Evolutionary conservation across 2,797 vertebrate genomes (phyloP).

Genomic region (Sarcoramphus papa): DNA sequence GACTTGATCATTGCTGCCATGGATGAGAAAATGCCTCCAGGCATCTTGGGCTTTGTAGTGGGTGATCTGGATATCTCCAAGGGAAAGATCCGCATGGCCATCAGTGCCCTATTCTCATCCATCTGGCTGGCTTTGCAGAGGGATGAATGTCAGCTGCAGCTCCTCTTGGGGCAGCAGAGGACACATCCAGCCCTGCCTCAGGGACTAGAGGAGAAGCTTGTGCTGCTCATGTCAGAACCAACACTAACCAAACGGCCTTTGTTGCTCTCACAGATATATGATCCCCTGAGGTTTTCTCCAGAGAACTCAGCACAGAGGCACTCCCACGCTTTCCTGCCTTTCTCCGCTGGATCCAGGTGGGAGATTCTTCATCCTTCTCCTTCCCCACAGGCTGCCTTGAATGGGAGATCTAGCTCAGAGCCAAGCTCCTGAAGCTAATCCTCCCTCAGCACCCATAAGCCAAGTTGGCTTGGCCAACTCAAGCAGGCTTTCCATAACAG

Average conservation of each 20-base stretch:
- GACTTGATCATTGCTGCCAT: neutral
- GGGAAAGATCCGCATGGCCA: neutral
- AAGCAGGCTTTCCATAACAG: neutral
- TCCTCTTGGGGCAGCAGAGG: neutral
- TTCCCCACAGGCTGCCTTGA: neutral
- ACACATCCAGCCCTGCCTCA: neutral
- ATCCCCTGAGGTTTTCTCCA: slow-evolving; percentile 85
- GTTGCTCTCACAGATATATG: slow-evolving; percentile 74
- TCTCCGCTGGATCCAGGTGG: slow-evolving; percentile 86
- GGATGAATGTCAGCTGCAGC: neutral
- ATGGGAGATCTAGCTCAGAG: neutral
- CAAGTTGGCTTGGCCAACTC: neutral
- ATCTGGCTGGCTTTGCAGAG: neutral
- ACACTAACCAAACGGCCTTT: neutral
- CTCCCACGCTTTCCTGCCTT: slow-evolving; percentile 83
- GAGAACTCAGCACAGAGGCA: slow-evolving; percentile 80
- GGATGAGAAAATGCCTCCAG: neutral
- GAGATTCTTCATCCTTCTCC: neutral
- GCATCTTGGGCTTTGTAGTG: neutral
- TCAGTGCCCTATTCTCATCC: neutral
- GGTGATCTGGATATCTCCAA: neutral
- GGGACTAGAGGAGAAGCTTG: neutral
- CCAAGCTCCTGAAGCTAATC: neutral
- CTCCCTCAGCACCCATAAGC: neutral
- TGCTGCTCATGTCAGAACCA: neutral